phyloP scores from a whole-genome alignment of 2,888 invertebrate species.

The Ectemnius lituratus region DNA sequence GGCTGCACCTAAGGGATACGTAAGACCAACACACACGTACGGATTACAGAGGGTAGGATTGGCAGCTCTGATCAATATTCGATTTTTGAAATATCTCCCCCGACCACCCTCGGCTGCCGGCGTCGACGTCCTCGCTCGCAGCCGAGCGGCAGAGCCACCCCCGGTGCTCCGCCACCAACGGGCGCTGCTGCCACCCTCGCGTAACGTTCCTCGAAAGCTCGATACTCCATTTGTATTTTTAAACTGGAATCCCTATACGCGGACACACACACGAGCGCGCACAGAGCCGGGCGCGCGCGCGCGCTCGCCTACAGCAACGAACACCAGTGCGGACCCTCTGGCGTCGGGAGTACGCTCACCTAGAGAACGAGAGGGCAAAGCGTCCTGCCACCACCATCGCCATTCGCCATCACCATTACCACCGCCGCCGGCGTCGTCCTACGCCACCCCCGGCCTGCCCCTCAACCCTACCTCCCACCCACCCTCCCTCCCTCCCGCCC shows the following conservation, averaged over 20 bases:
- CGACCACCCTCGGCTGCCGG: slow-evolving; percentile 46
- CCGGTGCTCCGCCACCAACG: slow-evolving; percentile 47
- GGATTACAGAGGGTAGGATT: slow-evolving; percentile 75
- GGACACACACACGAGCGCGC: slow-evolving; percentile 49
- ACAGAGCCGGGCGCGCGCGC: slow-evolving; percentile 20
- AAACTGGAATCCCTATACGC: slow-evolving; percentile 75
- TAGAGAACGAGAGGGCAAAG: slow-evolving; percentile 51
- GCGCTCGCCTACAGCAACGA: slow-evolving; percentile 22
- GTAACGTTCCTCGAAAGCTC: slow-evolving; percentile 73
- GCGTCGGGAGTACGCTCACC: neutral
- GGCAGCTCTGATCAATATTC: slow-evolving; percentile 77
- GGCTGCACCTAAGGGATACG: slow-evolving; percentile 64
- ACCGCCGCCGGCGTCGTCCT: slow-evolving; percentile 63
- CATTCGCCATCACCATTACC: slow-evolving; percentile 74
- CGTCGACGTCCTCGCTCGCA: slow-evolving; percentile 58
- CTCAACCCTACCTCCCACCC: neutral
- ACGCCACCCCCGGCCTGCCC: slow-evolving; percentile 46
- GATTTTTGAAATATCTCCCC: slow-evolving; percentile 77
- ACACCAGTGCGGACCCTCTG: slow-evolving; percentile 24
- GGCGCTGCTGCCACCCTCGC: slow-evolving; percentile 48
- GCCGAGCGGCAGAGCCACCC: slow-evolving; percentile 58
- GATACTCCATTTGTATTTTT: slow-evolving; percentile 77
- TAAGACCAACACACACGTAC: slow-evolving; percentile 66
- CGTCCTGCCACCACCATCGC: slow-evolving; percentile 70
- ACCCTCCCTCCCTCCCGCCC: neutral